Base-by-base conservation (phyloP, 2,888 invertebrate species). In the Plebejus melissa region DNA sequence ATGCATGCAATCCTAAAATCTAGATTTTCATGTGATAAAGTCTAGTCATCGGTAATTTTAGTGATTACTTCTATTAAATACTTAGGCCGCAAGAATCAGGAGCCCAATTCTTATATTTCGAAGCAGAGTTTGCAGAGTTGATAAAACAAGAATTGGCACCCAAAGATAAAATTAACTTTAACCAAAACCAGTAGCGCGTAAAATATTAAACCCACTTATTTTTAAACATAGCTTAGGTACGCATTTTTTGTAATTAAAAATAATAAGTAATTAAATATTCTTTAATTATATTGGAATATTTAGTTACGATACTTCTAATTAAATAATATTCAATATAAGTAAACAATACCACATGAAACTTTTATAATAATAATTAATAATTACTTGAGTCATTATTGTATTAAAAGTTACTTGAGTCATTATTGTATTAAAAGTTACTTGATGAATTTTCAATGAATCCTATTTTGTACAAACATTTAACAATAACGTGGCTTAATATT, bases 321-420 rank as follows among this genome's bases (percentile, higher is more conserved):
- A 7, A 7, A 7, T 6, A 22, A 22, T 22, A n/a, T 57, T 22
- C 1, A 58, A 58, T 60, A 4, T 4, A 46, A 41, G 46, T 28
- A 70, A 70, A 70, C 70, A n/a, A 11, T 46, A 70, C n/a, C 70
- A 70, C 70, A 46, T 46, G 70, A 70, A 70, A 46, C n/a, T 38
- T 16, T 22, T 41, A 41, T n/a, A 70, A 9, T 41, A 38, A 41
- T n/a, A 11, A 32, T 32, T n/a, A 11, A 32, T 32, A 32, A 32
- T 60, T 11, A 1, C 22, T 22, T 22, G 22, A 60, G 3, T 60
- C 13, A 13, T 32, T 65, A 65, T 4, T 32, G 13, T 65, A 11
- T 4, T 65, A 32, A 32, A 65, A 65, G 4, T 32, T 65, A 65
- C 65, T 32, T 4, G 65, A 32, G 22, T 65, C 11, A 32, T 65